A percentile compares a stretch with the other conserved stretches of the same genome.
Conservation (phyloP, 2,888 invertebrate species). For the Pollenia labialis region DNA sequence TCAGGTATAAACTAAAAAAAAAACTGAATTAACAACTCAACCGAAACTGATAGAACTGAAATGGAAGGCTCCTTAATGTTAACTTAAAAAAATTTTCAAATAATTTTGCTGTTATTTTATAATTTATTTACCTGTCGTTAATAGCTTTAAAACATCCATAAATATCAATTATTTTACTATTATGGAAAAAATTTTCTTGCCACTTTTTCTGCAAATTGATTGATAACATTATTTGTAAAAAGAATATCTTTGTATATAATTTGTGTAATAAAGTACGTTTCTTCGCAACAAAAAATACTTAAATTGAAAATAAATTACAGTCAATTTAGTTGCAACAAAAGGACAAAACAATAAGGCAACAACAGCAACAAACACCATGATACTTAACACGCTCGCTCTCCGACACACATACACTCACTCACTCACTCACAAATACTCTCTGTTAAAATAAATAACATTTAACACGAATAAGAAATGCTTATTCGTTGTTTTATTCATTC, state of each 20-base stretch:
- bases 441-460: no score
- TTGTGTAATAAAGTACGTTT: neutral
- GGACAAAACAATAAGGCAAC: neutral
- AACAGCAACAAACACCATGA: neutral
- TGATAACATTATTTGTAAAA: constrained; percentile 1
- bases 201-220: constrained; percentile 14
- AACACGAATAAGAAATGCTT: no score
- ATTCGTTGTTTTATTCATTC: no score
- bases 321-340: constrained; percentile 28
- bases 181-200: neutral
- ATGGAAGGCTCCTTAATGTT: no score
- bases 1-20: no score
- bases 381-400: neutral
- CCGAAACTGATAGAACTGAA: no score
- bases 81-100: neutral
- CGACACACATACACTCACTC: neutral
- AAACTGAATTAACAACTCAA: no score
- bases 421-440: neutral
- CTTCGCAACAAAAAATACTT: neutral
- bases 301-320: constrained; percentile 52
- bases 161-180: constrained; percentile 26
- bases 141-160: neutral
- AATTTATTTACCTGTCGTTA: neutral
- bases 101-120: neutral
- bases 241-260: neutral